phyloP scores from a whole-genome alignment of 2,888 invertebrate species.

The Eupithecia inturbata region DNA sequence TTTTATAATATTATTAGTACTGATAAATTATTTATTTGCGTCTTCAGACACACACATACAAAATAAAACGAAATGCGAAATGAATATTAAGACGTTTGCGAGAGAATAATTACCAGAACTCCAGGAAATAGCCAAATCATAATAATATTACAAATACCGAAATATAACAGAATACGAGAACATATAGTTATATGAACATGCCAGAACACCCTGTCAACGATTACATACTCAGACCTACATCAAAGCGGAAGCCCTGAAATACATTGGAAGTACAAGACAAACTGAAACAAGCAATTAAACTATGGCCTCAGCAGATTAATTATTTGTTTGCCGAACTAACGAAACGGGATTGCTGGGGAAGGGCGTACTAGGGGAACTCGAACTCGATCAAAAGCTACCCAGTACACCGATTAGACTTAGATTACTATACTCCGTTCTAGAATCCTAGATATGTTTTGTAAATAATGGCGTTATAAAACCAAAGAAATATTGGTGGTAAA shows the following conservation, averaged over 20 bases:
- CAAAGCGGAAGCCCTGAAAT: slow-evolving; percentile 46
- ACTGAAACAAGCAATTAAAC: slow-evolving; percentile 81
- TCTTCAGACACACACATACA: background rate
- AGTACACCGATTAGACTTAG: too few species aligned
- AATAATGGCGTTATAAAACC: too few species aligned
- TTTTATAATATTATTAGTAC: too few species aligned
- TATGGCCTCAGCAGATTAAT: slow-evolving; percentile 74
- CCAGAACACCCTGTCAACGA: slow-evolving; percentile 10
- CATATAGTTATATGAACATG: background rate
- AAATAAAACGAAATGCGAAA: too few species aligned
- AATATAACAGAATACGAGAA: slow-evolving; percentile 2
- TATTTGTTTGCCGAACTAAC: slow-evolving; percentile 78
- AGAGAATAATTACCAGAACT: background rate
- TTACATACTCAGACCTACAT: slow-evolving; percentile 37
- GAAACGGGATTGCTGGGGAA: slow-evolving; percentile 55
- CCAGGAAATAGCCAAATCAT: background rate
- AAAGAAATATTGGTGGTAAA: too few species aligned
- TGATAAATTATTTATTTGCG: too few species aligned
- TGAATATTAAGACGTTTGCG: background rate
- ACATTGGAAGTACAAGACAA: slow-evolving; percentile 60
- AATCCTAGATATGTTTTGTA: too few species aligned
- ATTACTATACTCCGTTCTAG: too few species aligned
- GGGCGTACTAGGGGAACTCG: slow-evolving; percentile 36
- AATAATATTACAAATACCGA: background rate
- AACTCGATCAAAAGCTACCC: slow-evolving; percentile 1